Conservation (phyloP, 2,888 invertebrate genomes). For the Barypeithes pellucidus region DNA sequence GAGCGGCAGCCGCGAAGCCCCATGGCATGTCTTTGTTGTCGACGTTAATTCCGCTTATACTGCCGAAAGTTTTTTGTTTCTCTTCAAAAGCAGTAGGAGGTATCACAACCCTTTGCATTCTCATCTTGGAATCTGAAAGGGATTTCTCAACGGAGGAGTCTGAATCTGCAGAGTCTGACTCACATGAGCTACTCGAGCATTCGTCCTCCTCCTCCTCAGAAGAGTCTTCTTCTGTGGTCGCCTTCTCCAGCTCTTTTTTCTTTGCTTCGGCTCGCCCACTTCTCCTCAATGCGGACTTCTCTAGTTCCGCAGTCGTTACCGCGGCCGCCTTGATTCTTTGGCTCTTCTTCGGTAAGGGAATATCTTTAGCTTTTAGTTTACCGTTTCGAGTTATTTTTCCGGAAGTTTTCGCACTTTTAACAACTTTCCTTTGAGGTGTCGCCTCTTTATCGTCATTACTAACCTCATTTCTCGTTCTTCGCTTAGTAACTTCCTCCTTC, state of each 20-base stretch:
- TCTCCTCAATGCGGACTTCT: constrained; percentile 33
- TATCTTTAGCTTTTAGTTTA: constrained; percentile 29
- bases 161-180: constrained; percentile 56
- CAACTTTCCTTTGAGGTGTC: constrained; percentile 33
- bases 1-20: constrained; percentile 77
- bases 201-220: constrained; percentile 56
- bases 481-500: constrained; percentile 36
- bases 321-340: constrained; percentile 31
- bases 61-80: constrained; percentile 67
- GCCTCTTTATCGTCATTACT: constrained; percentile 45
- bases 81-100: constrained; percentile 55
- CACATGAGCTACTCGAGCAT: constrained; percentile 60
- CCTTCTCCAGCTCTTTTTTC: constrained; percentile 42
- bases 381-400: constrained; percentile 34
- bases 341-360: constrained; percentile 26
- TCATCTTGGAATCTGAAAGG: constrained; percentile 57
- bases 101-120: constrained; percentile 58
- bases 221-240: constrained; percentile 32
- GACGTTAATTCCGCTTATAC: constrained; percentile 66
- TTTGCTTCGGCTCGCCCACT: constrained; percentile 36
- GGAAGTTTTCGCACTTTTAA: constrained; percentile 36
- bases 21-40: constrained; percentile 72
- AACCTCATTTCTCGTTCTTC: constrained; percentile 43
- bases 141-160: constrained; percentile 63
- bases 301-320: constrained; percentile 13